Evolutionary conservation across 2,888 invertebrate genomes (phyloP), one percentile per base, ranked within the genome.

Genomic region (Drosophila anceps): DNA sequence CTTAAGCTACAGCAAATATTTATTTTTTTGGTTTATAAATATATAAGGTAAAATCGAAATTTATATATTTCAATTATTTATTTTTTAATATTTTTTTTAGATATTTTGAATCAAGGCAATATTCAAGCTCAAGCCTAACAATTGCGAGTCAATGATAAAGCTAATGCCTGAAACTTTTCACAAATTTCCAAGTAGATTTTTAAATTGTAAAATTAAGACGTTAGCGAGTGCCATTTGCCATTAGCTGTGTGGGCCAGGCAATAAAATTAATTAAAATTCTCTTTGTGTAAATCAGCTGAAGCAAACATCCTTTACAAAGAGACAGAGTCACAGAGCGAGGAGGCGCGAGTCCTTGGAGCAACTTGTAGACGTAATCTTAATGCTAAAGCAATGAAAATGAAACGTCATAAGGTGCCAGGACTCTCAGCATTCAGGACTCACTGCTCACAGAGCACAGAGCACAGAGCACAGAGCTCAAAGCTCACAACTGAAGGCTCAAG

Each of bases 301-400:
- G 91, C 90, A 92, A 92, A 91, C 84, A 91, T 91, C 91, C 92
- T 91, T 91, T 90, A 87, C 69, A 76, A 70, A 76, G 70, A 63
- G 69, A 71, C 70, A 73, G 67, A 73, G 54, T 67, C 73, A 35
- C 13, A 27, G 33, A 27, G 33, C 48, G 13, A 20, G 41, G 37
- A 58, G 24, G 61, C 54, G 61, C 54, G 39, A 65, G 51, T 65
- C 64, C 70, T 74, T 55, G 67, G 46, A 63, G 60, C 64, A 76
- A 70, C 71, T 81, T 84, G 76, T 73, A 59, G 61, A 51, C 75
- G 48, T 74, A 79, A 79, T 77, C 77, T 76, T 80, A 79, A 79
- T 76, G 76, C 73, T 76, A 79, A 73, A 69, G 76, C 71, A 84
- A 84, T 79, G 76, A 81, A 81, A 84, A 75, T 39, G 76, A 76